Base-by-base conservation (phyloP, 2,113 vertebrate species). In the Panthera uncia region DNA sequence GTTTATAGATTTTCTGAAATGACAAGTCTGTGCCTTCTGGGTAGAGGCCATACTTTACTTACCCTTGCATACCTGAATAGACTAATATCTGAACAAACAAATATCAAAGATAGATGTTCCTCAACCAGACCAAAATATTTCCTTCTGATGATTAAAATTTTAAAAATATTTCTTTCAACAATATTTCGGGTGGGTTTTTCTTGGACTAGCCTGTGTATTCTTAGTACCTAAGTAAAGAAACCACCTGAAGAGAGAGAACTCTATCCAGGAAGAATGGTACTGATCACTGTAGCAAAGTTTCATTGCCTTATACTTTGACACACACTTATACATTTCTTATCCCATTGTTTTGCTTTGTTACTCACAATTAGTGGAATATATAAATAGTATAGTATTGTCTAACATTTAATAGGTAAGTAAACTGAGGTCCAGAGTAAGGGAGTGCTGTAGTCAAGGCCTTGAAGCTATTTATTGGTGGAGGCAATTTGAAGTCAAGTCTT, bases 141-240 rank as follows among this genome's bases (percentile, higher is more conserved):
- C 21, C 31, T 87, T 82, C 25, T 86, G 31, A 71, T 83, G 21
- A 91, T 36, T 85, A 45, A 84, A 7, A 13, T 33, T 52, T 91
- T 27, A 16, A 71, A 81, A 66, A 80, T 48, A 87, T 71, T 63
- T 65, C 80, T 52, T 89, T 89, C 50, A 87, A 82, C 61, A 69
- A 27, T 41, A 31, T 57, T 79, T 25, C 33, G 8, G 4, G 6
- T 61, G 9, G 48, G 33, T 74, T 95, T 61, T 89, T 83, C 50
- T 78, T 82, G 71, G 19, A 95, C 7, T 66, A 79, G 33, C 6
- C 50, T 83, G 3, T 81, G 7, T 36, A 25, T 93, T 84, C 68
- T 95, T 82, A 93, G 33, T 92, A 65, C 33, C 45, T 48, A 89
- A 85, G 88, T n/a, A 48, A 92, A 74, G 38, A 92, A 92, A 74